Conservation (phyloP, 2,113 vertebrate species). For the Crocuta crocuta region DNA sequence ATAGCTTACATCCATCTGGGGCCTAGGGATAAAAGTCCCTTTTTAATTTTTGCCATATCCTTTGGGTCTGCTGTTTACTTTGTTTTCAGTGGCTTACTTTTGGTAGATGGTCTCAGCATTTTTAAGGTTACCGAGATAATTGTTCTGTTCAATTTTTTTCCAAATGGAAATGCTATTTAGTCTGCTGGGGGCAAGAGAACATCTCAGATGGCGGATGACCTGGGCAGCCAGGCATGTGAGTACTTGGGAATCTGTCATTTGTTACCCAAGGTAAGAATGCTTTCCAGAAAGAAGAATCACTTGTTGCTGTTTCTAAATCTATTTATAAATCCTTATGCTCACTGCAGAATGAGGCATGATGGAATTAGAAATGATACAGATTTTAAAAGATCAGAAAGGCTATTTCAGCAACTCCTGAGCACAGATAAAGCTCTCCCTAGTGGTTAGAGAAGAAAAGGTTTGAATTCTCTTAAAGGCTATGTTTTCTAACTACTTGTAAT, state of each 20-base stretch:
- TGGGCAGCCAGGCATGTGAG: background rate
- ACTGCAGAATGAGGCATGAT: background rate
- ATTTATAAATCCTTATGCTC: background rate
- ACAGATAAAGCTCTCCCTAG: background rate
- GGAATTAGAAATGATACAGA: background rate
- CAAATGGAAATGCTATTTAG: background rate
- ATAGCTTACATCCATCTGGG: background rate
- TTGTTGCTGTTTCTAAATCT: background rate
- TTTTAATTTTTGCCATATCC: background rate
- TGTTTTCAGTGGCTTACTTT: constrained; percentile 1
- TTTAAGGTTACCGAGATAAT: background rate
- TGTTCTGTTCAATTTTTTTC: background rate
- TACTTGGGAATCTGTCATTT: background rate
- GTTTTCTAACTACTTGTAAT: background rate
- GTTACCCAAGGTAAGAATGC: background rate
- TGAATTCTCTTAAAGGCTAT: background rate
- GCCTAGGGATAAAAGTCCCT: background rate
- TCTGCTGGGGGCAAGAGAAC: background rate
- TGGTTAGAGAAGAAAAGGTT: background rate
- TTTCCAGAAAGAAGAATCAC: background rate
- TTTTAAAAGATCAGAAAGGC: background rate
- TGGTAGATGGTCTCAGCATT: background rate
- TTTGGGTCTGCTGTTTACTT: background rate
- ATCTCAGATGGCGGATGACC: background rate
- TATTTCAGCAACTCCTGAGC: background rate